Percentiles rank a stretch among this genome's conserved stretches.
Conservation (phyloP, 2,113 vertebrate species). For the Tragelaphus strepsiceros region DNA sequence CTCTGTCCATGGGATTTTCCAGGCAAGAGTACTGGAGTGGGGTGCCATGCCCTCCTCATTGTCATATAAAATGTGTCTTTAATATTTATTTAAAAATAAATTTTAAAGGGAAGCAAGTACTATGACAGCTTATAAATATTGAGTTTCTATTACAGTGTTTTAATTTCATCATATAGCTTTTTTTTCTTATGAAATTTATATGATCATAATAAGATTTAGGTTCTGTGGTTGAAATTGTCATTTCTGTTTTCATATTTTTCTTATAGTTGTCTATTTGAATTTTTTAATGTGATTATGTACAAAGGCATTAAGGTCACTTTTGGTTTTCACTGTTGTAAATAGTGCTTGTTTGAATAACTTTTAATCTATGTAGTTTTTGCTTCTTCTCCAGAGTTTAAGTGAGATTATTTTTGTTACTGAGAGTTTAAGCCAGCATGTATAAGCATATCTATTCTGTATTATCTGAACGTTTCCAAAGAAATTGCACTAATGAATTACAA, state of each 20-base stretch:
- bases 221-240: not conserved
- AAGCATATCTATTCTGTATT: not conserved
- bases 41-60: not conserved
- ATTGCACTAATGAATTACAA: not conserved
- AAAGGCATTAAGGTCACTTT: not conserved
- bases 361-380: not conserved
- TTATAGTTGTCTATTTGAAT: not conserved
- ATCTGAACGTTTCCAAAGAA: not conserved
- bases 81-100: not conserved
- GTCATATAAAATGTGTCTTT: not conserved
- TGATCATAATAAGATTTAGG: not conserved
- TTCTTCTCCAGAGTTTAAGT: not conserved
- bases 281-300: not conserved
- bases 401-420: not conserved
- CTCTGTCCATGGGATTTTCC: not conserved
- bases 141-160: not conserved
- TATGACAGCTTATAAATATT: not conserved
- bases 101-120: not conserved
- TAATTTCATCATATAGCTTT: not conserved
- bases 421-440: not conserved
- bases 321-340: not conserved
- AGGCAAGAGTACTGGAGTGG: not conserved
- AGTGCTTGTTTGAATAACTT: not conserved
- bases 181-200: not conserved
- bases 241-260: not conserved